Evolutionary conservation across 2,888 invertebrate species (phyloP).

Genomic region (Meloe dianella): DNA sequence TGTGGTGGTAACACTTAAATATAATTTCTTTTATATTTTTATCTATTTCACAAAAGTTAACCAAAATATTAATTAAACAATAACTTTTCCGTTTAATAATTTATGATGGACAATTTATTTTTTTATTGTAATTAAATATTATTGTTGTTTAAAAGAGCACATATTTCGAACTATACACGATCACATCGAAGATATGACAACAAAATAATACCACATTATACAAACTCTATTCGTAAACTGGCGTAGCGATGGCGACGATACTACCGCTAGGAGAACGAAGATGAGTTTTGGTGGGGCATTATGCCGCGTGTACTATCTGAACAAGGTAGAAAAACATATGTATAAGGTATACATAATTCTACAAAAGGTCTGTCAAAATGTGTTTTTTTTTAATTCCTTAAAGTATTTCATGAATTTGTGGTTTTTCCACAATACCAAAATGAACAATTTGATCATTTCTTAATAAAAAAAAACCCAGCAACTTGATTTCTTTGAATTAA

Average conservation of each 20-base stretch:
- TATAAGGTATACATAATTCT: background rate
- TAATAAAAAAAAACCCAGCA: no score
- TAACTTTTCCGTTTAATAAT: background rate
- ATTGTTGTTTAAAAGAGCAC: constrained; percentile 10
- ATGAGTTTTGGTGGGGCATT: constrained; percentile 33
- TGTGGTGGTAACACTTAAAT: constrained; percentile 29
- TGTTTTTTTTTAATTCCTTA: background rate
- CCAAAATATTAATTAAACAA: background rate
- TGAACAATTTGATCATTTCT: no score
- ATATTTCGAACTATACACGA: constrained; percentile 21
- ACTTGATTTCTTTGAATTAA: background rate
- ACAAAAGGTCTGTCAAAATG: background rate
- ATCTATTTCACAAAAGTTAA: background rate
- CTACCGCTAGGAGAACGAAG: constrained; percentile 29
- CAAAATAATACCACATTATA: constrained; percentile 13
- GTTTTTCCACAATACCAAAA: background rate
- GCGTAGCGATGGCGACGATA: constrained; percentile 30
- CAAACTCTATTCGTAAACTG: constrained; percentile 14
- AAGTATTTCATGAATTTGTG: background rate
- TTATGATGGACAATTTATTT: background rate
- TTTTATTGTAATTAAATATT: background rate
- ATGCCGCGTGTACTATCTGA: constrained; percentile 23
- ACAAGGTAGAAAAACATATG: constrained; percentile 15
- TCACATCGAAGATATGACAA: constrained; percentile 19
- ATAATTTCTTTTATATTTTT: background rate